phyloP scores from a whole-genome alignment of 2,113 vertebrate genomes.

The Mola mola region DNA sequence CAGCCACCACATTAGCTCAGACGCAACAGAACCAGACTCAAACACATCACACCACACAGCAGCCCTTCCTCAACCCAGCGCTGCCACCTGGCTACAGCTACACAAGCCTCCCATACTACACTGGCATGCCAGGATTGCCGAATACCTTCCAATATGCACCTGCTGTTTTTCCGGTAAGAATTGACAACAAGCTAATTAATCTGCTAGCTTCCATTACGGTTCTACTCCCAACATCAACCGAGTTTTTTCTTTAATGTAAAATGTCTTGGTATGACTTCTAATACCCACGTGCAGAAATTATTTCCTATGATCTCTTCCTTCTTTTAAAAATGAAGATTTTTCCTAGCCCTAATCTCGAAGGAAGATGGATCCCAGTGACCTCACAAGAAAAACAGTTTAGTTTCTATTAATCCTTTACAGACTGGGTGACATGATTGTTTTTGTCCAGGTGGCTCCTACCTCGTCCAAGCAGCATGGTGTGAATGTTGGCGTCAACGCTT shows the following conservation, averaged over 20 bases:
- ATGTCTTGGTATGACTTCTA: too few relatives aligned
- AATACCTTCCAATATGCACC: slow-evolving; percentile 98
- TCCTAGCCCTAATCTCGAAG: too few relatives aligned
- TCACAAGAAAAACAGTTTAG: too few relatives aligned
- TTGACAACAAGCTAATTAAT: too few relatives aligned
- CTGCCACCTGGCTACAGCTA: slow-evolving; percentile 99
- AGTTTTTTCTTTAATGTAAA: too few relatives aligned
- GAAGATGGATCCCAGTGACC: too few relatives aligned
- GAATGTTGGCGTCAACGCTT: slow-evolving; percentile 96
- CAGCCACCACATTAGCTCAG: slow-evolving; percentile 93
- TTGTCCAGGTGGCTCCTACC: slow-evolving; percentile 92
- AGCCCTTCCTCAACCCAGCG: slow-evolving; percentile 95
- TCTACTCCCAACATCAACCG: too few relatives aligned
- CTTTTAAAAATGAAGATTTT: too few relatives aligned
- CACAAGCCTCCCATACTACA: slow-evolving; percentile 98
- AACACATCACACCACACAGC: slow-evolving; percentile 95
- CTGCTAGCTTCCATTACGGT: too few relatives aligned
- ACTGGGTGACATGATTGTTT: neutral
- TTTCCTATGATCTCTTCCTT: too few relatives aligned
- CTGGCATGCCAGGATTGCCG: slow-evolving; percentile 95
- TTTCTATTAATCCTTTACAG: too few relatives aligned
- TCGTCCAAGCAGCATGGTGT: slow-evolving; percentile 98
- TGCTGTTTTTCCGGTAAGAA: slow-evolving; percentile 96
- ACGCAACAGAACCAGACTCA: slow-evolving; percentile 96
- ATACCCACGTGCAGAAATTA: too few relatives aligned